Percentiles rank a stretch among this genome's conserved stretches.
These are phyloP conservation scores for Chrysogorgia sp. DNA, from an alignment of 92 coral and sea anemone species.

Conservation along the genomic window DNA sequence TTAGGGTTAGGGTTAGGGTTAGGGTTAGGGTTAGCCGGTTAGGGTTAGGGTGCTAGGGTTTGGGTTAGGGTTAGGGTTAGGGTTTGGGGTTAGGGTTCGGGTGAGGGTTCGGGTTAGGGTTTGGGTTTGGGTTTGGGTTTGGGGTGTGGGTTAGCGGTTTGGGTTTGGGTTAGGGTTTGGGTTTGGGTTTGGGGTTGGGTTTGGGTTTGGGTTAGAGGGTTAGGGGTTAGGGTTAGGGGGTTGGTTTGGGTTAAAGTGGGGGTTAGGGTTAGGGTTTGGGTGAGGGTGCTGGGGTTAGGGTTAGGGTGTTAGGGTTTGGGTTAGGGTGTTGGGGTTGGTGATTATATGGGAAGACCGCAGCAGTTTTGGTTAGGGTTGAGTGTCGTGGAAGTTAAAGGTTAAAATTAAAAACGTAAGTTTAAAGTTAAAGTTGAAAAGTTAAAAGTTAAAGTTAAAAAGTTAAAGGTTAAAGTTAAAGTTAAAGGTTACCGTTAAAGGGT, in stretches of 20 bases:
- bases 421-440: too few relatives aligned
- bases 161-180: conserved; percentile 41
- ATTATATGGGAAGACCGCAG: conserved; percentile 58
- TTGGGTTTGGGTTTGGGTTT: conserved; percentile 27
- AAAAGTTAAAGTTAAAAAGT: too few relatives aligned
- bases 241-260: conserved; percentile 47
- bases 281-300: conserved; percentile 40
- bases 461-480: too few relatives aligned
- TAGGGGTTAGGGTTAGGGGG: conserved; percentile 42
- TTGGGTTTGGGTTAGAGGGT: conserved; percentile 48
- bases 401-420: too few relatives aligned
- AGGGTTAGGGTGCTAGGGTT: conserved; percentile 46
- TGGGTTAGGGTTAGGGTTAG: conserved; percentile 53
- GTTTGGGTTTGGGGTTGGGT: conserved; percentile 30
- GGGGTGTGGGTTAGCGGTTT: conserved; percentile 16
- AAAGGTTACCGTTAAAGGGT: too few relatives aligned
- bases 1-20: conserved; percentile 47
- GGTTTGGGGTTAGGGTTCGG: conserved; percentile 43
- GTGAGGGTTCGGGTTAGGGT: conserved; percentile 46
- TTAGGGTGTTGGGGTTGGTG: conserved; percentile 39
- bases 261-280: conserved; percentile 54
- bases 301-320: conserved; percentile 48
- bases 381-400: conserved; percentile 26
- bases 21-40: conserved; percentile 46
- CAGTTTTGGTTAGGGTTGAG: conserved; percentile 43